phyloP scores from a whole-genome alignment of 2,797 vertebrate genomes.

The Melanotaenia maccullochi region DNA sequence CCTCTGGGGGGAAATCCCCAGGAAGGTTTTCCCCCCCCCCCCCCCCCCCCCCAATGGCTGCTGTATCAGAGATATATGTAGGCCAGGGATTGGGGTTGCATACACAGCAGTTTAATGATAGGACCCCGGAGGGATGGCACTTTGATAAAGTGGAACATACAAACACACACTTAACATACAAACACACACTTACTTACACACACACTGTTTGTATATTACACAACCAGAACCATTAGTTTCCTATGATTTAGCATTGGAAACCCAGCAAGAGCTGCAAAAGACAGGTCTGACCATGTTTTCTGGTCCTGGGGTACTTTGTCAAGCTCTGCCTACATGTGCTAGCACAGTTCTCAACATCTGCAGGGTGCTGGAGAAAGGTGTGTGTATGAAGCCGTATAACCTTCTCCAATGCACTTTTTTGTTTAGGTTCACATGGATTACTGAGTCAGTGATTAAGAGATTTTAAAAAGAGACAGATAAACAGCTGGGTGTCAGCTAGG shows the following conservation, averaged over 20 bases:
- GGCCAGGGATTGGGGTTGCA: constrained; percentile 68
- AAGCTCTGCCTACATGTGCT: constrained; percentile 46
- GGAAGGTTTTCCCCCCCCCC: no score
- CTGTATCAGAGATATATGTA: constrained; percentile 59
- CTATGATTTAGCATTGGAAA: constrained; percentile 54
- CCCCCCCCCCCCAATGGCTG: constrained; percentile 26
- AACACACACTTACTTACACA: neutral
- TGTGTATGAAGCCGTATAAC: constrained; percentile 54
- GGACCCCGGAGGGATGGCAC: constrained; percentile 61
- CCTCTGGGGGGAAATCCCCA: no score
- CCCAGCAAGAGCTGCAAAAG: constrained; percentile 44
- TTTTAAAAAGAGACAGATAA: constrained; percentile 29
- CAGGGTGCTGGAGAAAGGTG: constrained; percentile 31
- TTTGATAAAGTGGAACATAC: constrained; percentile 63
- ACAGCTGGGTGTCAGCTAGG: constrained; percentile 37
- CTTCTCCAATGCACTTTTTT: constrained; percentile 31
- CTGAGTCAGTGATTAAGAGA: constrained; percentile 1
- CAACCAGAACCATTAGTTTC: constrained; percentile 52
- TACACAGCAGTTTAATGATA: constrained; percentile 71
- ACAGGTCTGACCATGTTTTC: constrained; percentile 40
- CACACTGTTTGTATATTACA: constrained; percentile 38
- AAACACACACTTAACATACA: constrained; percentile 40
- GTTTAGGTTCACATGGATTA: constrained; percentile 14
- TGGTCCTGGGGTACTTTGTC: constrained; percentile 42
- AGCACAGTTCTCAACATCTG: constrained; percentile 47